Conservation (phyloP, 2,113 vertebrate species). For the Tetraodon nigroviridis region DNA sequence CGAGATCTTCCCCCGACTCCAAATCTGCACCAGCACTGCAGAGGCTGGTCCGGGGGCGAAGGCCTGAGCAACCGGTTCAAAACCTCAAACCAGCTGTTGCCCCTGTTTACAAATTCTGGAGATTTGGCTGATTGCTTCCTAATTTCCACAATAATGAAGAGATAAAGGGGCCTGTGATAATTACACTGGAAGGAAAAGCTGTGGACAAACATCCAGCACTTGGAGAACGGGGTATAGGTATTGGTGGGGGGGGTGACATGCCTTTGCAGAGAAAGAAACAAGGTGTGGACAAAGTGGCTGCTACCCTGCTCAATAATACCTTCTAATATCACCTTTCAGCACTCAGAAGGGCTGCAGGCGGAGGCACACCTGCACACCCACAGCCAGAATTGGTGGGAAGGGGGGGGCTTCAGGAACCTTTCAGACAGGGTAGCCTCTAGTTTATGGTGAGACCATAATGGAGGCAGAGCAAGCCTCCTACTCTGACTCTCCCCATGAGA, state of each 20-base stretch:
- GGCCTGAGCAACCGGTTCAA: neutral
- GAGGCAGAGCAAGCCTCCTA: neutral
- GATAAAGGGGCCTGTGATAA: neutral
- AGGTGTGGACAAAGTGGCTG: conserved; percentile 52
- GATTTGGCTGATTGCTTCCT: neutral
- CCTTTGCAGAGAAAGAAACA: conserved; percentile 26
- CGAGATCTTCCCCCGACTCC: too few relatives aligned
- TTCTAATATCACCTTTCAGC: conserved; percentile 66
- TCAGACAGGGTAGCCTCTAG: conserved; percentile 21
- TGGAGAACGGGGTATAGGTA: too few relatives aligned
- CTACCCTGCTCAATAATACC: conserved; percentile 54
- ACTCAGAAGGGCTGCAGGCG: conserved; percentile 41
- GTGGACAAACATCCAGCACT: conserved; percentile 19
- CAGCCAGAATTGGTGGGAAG: conserved; percentile 49
- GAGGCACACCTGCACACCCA: conserved; percentile 64
- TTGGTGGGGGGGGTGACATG: neutral
- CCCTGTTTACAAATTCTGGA: neutral
- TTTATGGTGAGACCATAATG: conserved; percentile 33
- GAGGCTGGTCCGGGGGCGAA: too few relatives aligned
- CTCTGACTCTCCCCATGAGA: neutral
- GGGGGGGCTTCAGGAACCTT: conserved; percentile 48
- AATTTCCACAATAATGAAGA: neutral
- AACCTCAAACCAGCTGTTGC: neutral
- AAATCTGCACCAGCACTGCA: too few relatives aligned
- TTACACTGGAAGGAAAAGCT: conserved; percentile 12